A percentile compares a stretch with the other conserved stretches of the same genome.
phyloP scores from a whole-genome alignment of 2,888 invertebrate genomes.

The Apotomis capreana region DNA sequence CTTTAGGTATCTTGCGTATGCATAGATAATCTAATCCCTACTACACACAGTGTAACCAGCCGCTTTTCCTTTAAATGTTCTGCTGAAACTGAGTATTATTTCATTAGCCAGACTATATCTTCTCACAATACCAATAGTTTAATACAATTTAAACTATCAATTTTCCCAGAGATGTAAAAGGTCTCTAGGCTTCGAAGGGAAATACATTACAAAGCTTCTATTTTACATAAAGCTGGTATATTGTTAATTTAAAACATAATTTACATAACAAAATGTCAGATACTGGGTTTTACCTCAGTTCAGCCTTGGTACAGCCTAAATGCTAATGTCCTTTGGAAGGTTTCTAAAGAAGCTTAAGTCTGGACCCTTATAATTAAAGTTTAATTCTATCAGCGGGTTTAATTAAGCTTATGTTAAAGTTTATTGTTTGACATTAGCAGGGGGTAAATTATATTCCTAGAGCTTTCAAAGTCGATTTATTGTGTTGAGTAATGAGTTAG shows the following conservation, averaged over 20 bases:
- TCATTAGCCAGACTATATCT: too few relatives aligned
- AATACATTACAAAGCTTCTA: too few relatives aligned
- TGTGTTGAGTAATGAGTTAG: neutral
- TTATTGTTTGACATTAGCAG: neutral
- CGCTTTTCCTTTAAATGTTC: too few relatives aligned
- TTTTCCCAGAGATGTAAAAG: too few relatives aligned
- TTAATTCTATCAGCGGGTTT: constrained; percentile 20
- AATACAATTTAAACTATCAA: too few relatives aligned
- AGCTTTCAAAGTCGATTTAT: neutral
- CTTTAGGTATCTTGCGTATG: too few relatives aligned
- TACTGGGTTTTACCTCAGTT: neutral
- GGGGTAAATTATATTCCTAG: constrained; percentile 2
- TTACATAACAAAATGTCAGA: neutral
- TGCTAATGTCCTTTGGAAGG: constrained; percentile 13
- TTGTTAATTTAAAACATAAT: neutral
- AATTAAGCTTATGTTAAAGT: constrained; percentile 16
- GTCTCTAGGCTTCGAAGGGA: too few relatives aligned
- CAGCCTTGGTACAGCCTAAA: neutral
- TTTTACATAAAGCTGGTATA: too few relatives aligned
- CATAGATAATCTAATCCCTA: too few relatives aligned
- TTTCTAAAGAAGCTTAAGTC: constrained; percentile 15
- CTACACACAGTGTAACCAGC: too few relatives aligned
- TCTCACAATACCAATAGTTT: too few relatives aligned
- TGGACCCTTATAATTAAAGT: constrained; percentile 15
- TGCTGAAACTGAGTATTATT: too few relatives aligned